Conservation (phyloP, 1,140 invertebrate genomes). For the Asobara japonica region DNA sequence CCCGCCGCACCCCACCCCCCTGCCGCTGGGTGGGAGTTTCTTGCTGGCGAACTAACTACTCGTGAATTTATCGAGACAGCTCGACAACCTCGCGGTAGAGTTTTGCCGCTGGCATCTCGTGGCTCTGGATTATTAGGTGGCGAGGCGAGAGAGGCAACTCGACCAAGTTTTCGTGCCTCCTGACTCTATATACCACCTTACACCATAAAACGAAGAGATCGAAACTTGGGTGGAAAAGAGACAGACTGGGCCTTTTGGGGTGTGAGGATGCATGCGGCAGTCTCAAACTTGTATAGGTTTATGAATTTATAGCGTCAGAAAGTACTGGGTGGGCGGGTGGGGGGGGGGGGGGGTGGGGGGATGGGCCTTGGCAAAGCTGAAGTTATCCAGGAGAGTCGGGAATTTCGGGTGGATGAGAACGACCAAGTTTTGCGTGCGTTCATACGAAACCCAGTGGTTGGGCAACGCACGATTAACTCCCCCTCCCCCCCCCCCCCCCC, state of each 20-base stretch:
- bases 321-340: slow-evolving; percentile 45
- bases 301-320: slow-evolving; percentile 65
- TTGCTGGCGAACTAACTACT: slow-evolving; percentile 61
- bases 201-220: background rate
- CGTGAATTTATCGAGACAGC: slow-evolving; percentile 61
- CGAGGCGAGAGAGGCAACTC: background rate
- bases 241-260: background rate
- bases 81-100: slow-evolving; percentile 30
- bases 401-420: slow-evolving; percentile 15
- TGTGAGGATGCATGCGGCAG: slow-evolving; percentile 16
- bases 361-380: slow-evolving; percentile 47
- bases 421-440: background rate
- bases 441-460: background rate
- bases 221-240: slow-evolving; percentile 14
- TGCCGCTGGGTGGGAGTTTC: slow-evolving; percentile 47
- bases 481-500: background rate
- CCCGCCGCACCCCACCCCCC: background rate
- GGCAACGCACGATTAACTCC: slow-evolving; percentile 4
- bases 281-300: slow-evolving; percentile 62
- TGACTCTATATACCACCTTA: background rate
- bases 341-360: slow-evolving; percentile 37
- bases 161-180: slow-evolving; percentile 11
- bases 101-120: slow-evolving; percentile 38
- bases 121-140: slow-evolving; percentile 28
- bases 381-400: slow-evolving; percentile 49